phyloP scores from a whole-genome alignment of 2,888 invertebrate species.

The Noctuana brunneofusca region DNA sequence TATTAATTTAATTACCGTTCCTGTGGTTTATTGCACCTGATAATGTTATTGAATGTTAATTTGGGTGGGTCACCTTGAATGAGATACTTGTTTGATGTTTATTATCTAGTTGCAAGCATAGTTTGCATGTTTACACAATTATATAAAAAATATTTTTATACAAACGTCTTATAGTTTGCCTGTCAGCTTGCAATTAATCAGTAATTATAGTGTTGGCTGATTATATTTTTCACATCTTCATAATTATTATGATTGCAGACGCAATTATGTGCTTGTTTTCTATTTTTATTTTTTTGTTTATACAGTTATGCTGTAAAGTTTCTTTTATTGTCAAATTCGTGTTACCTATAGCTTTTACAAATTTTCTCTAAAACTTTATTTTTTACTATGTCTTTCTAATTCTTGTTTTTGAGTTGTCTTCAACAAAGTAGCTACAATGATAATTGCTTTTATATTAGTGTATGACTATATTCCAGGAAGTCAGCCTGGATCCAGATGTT shows the following conservation, averaged over 20 bases:
- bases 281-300: no score
- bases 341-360: no score
- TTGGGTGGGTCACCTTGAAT: slow-evolving; percentile 37
- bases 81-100: slow-evolving; percentile 34
- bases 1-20: slow-evolving; percentile 32
- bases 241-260: no score
- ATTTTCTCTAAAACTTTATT: background rate
- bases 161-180: background rate
- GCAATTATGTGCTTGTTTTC: no score
- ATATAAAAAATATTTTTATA: slow-evolving; percentile 1
- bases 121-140: slow-evolving; percentile 6
- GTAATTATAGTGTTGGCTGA: background rate
- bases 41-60: slow-evolving; percentile 33
- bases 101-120: slow-evolving; percentile 16
- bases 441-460: background rate
- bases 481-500: slow-evolving; percentile 71
- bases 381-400: no score
- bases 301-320: no score
- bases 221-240: background rate
- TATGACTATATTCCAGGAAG: slow-evolving; percentile 63
- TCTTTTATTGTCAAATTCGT: no score
- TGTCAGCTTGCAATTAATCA: background rate
- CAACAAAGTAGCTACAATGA: no score
- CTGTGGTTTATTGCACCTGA: slow-evolving; percentile 8
- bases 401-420: no score